Base-by-base conservation (phyloP, 1,140 invertebrate genomes). In the Monochamus saltuarius region DNA sequence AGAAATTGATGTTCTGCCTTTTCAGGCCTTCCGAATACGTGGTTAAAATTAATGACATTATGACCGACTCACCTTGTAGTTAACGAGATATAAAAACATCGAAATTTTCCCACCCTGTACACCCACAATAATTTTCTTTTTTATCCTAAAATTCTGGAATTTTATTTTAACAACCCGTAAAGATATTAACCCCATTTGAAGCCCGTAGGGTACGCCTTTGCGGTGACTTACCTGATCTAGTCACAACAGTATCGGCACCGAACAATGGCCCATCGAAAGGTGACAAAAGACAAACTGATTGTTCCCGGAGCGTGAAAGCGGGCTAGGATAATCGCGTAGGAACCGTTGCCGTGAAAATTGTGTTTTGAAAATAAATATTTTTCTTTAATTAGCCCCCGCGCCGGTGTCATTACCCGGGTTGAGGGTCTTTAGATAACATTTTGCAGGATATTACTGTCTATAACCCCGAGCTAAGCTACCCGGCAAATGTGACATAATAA, bases 301-400 rank as follows among this genome's bases (percentile, higher is more conserved):
- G 60, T 62, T 43, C 46, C 36, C 49, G 47, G 51, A 51, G 52
- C 59, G 52, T 61, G 45, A 55, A 57, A 38, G 46, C 42, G 37
- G 29, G 10, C 35, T 45, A n/a, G 37, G 36, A 54, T 60, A 60
- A 60, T 58, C 39, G 13, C 49, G 50, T 60, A 45, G 38, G 56
- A 64, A 61, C 65, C 47, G 55, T 60, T 64, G 59, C 50, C 52
- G 62, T 67, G 65, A 58, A 67, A 67, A 67, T 67, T 67, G 51
- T 67, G 62, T 67, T 67, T 67, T 51, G 62, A 67, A 67, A 63
- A 55, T 67, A 67, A 67, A 67, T 67, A 67, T 67, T 66, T 66
- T 61, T 61, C 49, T 65, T 61, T 65, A 61, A 65, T 63, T 58
- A 63, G 37, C 50, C 40, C 40, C 42, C 4, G 45, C 36, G 35